These are phyloP conservation scores for Chesias legatella DNA, from an alignment of 2,888 invertebrate species.

Conservation along the genomic window DNA sequence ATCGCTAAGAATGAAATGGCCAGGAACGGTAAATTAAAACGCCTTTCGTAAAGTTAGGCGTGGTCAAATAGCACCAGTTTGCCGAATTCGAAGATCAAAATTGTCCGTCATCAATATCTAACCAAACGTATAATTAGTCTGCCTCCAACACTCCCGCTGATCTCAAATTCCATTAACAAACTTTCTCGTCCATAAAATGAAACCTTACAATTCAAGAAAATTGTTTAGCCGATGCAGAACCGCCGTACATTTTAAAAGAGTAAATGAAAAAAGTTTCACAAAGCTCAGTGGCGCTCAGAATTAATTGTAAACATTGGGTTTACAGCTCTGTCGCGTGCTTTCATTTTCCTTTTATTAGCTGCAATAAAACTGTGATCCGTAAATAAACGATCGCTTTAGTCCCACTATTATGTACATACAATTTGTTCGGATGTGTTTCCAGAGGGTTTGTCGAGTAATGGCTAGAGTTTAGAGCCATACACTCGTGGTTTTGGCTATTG, in stretches of 20 bases:
- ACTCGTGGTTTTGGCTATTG: no score
- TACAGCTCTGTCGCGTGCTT: constrained; percentile 27
- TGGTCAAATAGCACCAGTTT: no score
- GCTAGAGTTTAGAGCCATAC: no score
- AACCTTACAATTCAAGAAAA: neutral
- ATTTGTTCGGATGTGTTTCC: neutral
- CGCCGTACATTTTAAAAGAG: constrained; percentile 14
- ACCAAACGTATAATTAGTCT: no score
- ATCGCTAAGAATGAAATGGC: no score
- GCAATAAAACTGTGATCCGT: constrained; percentile 43
- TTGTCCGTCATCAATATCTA: no score
- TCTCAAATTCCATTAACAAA: no score
- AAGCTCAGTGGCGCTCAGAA: constrained; percentile 25
- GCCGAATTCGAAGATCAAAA: no score
- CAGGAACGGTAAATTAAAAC: no score
- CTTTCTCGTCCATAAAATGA: no score
- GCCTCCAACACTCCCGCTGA: no score
- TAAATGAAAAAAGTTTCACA: constrained; percentile 23
- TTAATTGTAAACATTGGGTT: constrained; percentile 41
- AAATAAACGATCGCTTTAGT: constrained; percentile 14
- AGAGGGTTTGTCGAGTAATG: neutral
- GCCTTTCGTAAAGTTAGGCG: no score
- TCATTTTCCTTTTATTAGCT: constrained; percentile 43
- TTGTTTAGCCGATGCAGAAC: neutral
- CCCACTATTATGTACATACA: constrained; percentile 5